phyloP scores from a whole-genome alignment of 2,888 invertebrate genomes.

The Malthinus seriepunctatus region DNA sequence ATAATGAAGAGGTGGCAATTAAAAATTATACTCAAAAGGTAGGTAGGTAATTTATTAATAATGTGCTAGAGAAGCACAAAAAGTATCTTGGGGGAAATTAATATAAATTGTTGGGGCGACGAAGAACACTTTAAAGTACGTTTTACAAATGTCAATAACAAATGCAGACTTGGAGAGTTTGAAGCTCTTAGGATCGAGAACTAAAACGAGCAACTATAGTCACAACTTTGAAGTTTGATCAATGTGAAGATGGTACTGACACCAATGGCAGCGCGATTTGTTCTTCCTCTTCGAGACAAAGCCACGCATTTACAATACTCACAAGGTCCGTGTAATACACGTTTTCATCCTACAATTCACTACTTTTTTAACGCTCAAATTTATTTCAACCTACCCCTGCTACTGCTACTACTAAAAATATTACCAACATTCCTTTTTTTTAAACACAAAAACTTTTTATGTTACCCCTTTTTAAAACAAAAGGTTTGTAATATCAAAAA shows the following conservation, averaged over 20 bases:
- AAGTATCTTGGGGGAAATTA: constrained; percentile 8
- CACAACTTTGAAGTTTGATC: constrained; percentile 41
- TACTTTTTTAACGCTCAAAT: constrained; percentile 21
- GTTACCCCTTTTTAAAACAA: constrained; percentile 2
- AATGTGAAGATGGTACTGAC: constrained; percentile 41
- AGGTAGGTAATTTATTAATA: constrained; percentile 1
- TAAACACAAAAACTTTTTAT: constrained; percentile 16
- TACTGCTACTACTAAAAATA: constrained; percentile 21
- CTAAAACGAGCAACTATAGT: constrained; percentile 32
- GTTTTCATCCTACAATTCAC: constrained; percentile 26
- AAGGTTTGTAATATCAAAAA: constrained; percentile 4
- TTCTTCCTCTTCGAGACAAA: constrained; percentile 34
- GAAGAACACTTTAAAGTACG: constrained; percentile 12
- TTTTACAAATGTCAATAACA: constrained; percentile 18
- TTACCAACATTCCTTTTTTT: constrained; percentile 20
- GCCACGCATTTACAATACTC: constrained; percentile 29
- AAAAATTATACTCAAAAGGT: constrained; percentile 26
- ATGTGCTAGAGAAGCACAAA: too few relatives aligned
- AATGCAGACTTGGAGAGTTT: constrained; percentile 14
- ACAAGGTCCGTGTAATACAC: constrained; percentile 25
- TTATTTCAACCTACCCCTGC: constrained; percentile 20
- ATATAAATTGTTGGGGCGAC: constrained; percentile 8
- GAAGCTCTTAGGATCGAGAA: constrained; percentile 16
- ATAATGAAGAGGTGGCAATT: constrained; percentile 25
- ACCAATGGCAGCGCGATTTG: constrained; percentile 34